Evolutionary conservation across 2,888 invertebrate species (phyloP).

Genomic region (Leptopilina drosophilae): DNA sequence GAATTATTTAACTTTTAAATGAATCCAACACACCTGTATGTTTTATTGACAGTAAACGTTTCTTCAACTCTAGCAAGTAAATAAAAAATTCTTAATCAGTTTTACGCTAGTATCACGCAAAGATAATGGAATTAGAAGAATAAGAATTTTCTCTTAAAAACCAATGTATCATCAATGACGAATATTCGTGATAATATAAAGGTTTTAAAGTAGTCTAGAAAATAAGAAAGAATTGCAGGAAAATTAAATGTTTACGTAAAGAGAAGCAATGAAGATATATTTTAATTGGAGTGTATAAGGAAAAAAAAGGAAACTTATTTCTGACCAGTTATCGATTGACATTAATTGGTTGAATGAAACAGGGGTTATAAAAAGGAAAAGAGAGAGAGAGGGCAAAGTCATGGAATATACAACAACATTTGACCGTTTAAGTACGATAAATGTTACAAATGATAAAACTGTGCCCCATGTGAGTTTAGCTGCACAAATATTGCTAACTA

Average conservation of each 20-base stretch:
- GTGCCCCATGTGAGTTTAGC: conserved; percentile 62
- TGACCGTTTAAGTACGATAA: background rate
- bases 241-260: too few species aligned
- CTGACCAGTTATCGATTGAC: conserved; percentile 2
- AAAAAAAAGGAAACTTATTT: background rate
- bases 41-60: background rate
- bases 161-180: conserved; percentile 16
- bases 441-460: background rate
- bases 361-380: background rate
- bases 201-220: background rate
- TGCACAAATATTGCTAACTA: conserved; percentile 77
- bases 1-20: background rate
- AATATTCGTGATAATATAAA: background rate
- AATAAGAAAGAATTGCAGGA: background rate
- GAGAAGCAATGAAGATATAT: too few species aligned
- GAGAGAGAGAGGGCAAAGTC: background rate
- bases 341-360: conserved; percentile 17
- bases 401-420: conserved; percentile 21
- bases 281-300: background rate
- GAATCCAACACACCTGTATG: background rate
- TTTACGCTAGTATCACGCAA: background rate
- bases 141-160: conserved; percentile 3
- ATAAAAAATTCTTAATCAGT: too few species aligned
- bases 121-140: background rate
- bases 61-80: background rate